phyloP scores from a whole-genome alignment of 2,113 vertebrate genomes.

The Catharus minimus region DNA sequence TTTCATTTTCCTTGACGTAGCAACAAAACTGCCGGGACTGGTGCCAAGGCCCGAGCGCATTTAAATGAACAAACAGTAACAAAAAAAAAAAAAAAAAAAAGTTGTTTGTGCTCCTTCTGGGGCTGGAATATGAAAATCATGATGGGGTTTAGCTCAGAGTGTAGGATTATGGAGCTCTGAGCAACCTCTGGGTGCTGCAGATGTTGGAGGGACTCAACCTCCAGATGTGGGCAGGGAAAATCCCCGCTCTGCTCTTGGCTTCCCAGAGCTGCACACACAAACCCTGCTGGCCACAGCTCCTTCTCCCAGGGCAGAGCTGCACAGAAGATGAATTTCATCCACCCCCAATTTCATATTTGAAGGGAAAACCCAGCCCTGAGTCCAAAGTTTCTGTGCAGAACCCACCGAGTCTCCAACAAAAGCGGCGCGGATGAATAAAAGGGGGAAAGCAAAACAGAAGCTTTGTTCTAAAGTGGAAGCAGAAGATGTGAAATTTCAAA shows the following conservation, averaged over 20 bases:
- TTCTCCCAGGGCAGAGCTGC: not conserved
- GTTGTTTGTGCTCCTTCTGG: not conserved
- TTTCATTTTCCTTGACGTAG: not conserved
- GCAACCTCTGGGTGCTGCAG: not conserved
- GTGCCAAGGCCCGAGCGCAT: not conserved
- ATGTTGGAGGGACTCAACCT: not conserved
- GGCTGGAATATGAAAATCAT: not conserved
- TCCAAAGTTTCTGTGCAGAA: not conserved
- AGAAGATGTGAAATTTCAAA: slow-evolving; percentile 68
- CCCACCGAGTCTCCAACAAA: not conserved
- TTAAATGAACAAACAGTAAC: not conserved
- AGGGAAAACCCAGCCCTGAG: not conserved
- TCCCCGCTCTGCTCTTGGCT: not conserved
- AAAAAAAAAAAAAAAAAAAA: not conserved
- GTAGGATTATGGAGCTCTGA: not conserved
- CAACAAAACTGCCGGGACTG: not conserved
- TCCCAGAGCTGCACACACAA: not conserved
- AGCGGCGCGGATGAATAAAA: not conserved
- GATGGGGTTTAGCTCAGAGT: not conserved
- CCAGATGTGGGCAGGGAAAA: not conserved
- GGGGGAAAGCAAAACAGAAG: slow-evolving; percentile 28
- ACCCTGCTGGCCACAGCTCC: not conserved
- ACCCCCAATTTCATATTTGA: not conserved
- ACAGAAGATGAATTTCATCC: not conserved
- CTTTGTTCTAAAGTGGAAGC: slow-evolving; percentile 51